phyloP scores from a whole-genome alignment of 2,113 vertebrate genomes.

The Hylia prasina region DNA sequence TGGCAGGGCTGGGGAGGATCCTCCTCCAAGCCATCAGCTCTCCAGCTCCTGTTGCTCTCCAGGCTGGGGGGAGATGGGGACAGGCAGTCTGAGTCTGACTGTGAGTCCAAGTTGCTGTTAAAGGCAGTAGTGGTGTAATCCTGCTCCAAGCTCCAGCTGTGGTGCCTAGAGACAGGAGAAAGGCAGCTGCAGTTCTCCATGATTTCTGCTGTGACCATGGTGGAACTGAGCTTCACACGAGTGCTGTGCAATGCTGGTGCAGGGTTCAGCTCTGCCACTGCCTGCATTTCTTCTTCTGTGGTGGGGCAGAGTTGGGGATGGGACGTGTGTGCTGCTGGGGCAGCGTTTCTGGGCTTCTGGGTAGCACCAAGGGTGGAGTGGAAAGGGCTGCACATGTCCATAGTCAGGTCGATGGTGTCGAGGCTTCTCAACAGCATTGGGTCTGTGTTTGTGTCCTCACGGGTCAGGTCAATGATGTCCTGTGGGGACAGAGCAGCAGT shows the following conservation, averaged over 20 bases:
- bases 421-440: accelerated
- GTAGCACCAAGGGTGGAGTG: not conserved
- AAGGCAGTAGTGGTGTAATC: slow-evolving; percentile 30
- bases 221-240: not conserved
- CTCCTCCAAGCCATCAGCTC: not conserved
- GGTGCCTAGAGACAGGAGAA: not conserved
- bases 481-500: not conserved
- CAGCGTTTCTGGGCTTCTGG: not conserved
- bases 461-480: slow-evolving; percentile 79
- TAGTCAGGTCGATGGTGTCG: slow-evolving; percentile 69
- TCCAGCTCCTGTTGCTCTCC: slow-evolving; percentile 22
- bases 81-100: slow-evolving; percentile 4
- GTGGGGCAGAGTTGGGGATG: not conserved
- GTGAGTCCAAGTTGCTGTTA: slow-evolving; percentile 57
- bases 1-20: not conserved
- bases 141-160: not conserved
- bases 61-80: slow-evolving; percentile 18
- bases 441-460: slow-evolving; percentile 37
- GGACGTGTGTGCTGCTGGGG: not conserved
- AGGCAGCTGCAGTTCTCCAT: not conserved
- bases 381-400: slow-evolving; percentile 26
- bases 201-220: not conserved
- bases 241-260: not conserved
- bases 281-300: not conserved
- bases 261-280: not conserved